These are phyloP conservation scores for Pachyseris speciosa DNA, from an alignment of 64 coral and sea anemone species.

Conservation along the genomic window DNA sequence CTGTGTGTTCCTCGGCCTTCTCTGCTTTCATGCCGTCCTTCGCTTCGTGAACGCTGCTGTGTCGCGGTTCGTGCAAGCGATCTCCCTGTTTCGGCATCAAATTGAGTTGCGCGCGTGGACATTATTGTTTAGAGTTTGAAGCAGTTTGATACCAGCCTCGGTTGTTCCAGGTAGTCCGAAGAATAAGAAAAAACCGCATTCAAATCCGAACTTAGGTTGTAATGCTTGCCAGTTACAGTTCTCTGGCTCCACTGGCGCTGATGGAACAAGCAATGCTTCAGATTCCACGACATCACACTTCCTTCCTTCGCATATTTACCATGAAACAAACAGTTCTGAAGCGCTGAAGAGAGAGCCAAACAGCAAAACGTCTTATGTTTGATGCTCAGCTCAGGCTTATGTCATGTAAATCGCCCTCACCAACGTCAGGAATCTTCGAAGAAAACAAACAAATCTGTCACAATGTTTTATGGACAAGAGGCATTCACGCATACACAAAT, in stretches of 20 bases:
- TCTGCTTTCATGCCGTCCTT: constrained; percentile 67
- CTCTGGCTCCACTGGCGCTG: not conserved
- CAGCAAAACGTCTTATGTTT: constrained; percentile 2
- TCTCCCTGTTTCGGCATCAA: constrained; percentile 70
- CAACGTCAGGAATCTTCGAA: constrained; percentile 78
- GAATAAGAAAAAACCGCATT: constrained; percentile 60
- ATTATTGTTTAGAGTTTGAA: constrained; percentile 56
- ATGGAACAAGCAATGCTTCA: constrained; percentile 14
- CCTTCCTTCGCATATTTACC: constrained; percentile 32
- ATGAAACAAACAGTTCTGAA: not conserved
- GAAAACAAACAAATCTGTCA: constrained; percentile 67
- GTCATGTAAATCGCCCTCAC: constrained; percentile 15
- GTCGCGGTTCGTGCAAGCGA: constrained; percentile 54
- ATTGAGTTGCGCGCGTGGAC: constrained; percentile 80
- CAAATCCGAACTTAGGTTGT: constrained; percentile 13
- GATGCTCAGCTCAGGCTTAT: constrained; percentile 31
- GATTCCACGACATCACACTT: constrained; percentile 47
- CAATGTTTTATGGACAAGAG: constrained; percentile 60
- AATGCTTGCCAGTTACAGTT: constrained; percentile 11
- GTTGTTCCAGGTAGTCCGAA: constrained; percentile 15
- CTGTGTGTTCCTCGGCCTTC: constrained; percentile 59
- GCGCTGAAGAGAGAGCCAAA: not conserved
- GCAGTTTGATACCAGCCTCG: constrained; percentile 24
- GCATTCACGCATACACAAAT: constrained; percentile 79
- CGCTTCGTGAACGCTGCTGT: constrained; percentile 62